Evolutionary conservation across 1,140 invertebrate species (phyloP), one percentile per base, ranked within the genome.

Genomic region (Coptotermes formosanus): DNA sequence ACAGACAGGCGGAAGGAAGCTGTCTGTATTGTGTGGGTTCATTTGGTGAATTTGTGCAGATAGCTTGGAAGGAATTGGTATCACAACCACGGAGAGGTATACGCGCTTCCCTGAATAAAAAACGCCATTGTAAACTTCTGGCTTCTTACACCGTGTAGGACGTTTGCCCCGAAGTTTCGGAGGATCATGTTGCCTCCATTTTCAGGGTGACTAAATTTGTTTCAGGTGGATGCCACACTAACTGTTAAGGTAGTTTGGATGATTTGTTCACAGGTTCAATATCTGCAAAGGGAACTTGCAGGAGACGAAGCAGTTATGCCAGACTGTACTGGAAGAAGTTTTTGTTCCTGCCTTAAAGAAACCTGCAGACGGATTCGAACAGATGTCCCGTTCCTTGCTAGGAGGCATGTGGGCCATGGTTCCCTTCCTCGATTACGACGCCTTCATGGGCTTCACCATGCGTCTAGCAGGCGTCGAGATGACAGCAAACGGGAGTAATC

Each of bases 191-290:
- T 23, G 8, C 59, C 59, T 21, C 59, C 59, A 23, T 19, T 32
- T 82, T 32, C 82, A 38, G 19, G 7, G 1, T 7, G 30, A 19
- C 9, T 32, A 4, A 30, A 38, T 9, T 12, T 44, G 12, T 44
- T 32, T 25, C 82, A 43, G 11, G 23, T n/a, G 16, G 44, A 16
- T 48, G 45, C 38, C 0, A 16, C 19, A 16, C 44, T 12, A 25
- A 3, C 16, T 16, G 82, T 16, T 48, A 19, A 32, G 1, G 38
- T 38, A 8, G 19, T 7, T 25, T 11, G 6, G 82, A 25, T 6
- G 9, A 9, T 21, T 11, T 81, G 75, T 55, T 81, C 16, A 30
- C 64, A 92, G 91, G 85, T 93, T 92, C 87, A 94, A 94, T 87
- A 88, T 94, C 7, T 92, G 91, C 82, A 88, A 87, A 16, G 91